Evolutionary conservation across 1,140 invertebrate genomes (phyloP).

Genomic region (Drosophila quadrilineata): DNA sequence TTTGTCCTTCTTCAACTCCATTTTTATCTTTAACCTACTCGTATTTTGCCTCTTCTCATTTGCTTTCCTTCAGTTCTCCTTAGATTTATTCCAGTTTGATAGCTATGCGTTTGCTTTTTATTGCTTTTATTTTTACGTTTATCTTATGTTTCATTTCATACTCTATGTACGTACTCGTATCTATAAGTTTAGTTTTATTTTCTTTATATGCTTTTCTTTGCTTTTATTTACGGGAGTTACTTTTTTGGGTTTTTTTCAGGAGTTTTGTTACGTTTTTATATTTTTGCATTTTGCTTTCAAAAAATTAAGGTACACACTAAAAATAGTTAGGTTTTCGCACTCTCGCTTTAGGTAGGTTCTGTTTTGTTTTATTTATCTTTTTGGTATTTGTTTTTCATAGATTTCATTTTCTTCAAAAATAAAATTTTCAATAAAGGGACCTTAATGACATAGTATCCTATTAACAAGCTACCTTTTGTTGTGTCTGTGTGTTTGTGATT

Average conservation of each 20-base stretch:
- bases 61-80: constrained; percentile 16
- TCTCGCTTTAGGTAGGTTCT: constrained; percentile 74
- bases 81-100: constrained; percentile 60
- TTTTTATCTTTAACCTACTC: constrained; percentile 40
- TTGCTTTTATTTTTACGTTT: constrained; percentile 77
- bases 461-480: constrained; percentile 57
- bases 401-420: constrained; percentile 46
- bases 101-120: constrained; percentile 75
- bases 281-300: no score
- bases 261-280: constrained; percentile 48
- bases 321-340: constrained; percentile 78
- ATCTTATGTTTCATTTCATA: constrained; percentile 34
- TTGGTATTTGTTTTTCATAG: constrained; percentile 10
- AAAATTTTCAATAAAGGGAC: constrained; percentile 58
- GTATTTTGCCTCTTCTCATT: constrained; percentile 45
- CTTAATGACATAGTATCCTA: constrained; percentile 65
- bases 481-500: constrained; percentile 17
- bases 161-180: no score
- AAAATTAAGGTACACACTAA: constrained; percentile 79
- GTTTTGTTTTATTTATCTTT: constrained; percentile 47
- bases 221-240: constrained; percentile 26
- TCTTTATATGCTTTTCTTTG: constrained; percentile 35
- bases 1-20: constrained; percentile 12
- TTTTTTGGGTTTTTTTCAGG: constrained; percentile 39
- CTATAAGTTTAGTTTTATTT: constrained; percentile 43